Base-by-base conservation (phyloP, 1,140 invertebrate genomes). In the Copidosoma floridanum region DNA sequence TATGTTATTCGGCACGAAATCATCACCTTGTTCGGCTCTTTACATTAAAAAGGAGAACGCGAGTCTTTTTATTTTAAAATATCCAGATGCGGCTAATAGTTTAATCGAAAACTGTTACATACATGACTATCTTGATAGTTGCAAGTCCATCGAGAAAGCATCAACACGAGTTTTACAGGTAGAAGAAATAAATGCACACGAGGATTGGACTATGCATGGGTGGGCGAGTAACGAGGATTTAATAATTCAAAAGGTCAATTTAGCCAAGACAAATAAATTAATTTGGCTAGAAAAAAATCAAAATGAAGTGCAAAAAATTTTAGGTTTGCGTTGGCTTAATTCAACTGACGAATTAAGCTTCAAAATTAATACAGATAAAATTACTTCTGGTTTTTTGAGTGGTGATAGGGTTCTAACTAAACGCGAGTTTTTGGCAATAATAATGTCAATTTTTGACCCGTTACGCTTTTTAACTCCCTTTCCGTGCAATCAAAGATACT, bases 361-460 rank as follows among this genome's bases (percentile, higher is more conserved):
- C 20, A 48, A 48, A 6, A 5, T 48, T 7, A 27, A 27, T 48
- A n/a, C 21, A 11, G 3, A 27, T 0, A 48, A 14, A 29, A 10
- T 48, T 3, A 10, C 18, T 10, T 16, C 20, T 14, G 14, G 16
- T 7, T 8, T 40, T 7, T 20, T n/a, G 3, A 41, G 11, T 26
- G 23, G 35, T 21, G n/a, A 24, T 12, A 2, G 3, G 16, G n/a
- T 6, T 3, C 51, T 37, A 12, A 53, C 51, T 14, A 53, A 53
- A 40, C 18, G 37, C 6, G 7, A 53, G 27, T 26, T 53, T 16
- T 35, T 53, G 10, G 14, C 20, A 6, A 8, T 32, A 10, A n/a
- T 40, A 24, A 40, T 40, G 37, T 53, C 51, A 0, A 14, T 53
- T 40, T 53, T 40, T 35, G 51, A 53, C 16, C 51, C 51, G 8